Evolutionary conservation across 2,797 vertebrate species (phyloP).

Genomic region (Sebastes ruberrimus): DNA sequence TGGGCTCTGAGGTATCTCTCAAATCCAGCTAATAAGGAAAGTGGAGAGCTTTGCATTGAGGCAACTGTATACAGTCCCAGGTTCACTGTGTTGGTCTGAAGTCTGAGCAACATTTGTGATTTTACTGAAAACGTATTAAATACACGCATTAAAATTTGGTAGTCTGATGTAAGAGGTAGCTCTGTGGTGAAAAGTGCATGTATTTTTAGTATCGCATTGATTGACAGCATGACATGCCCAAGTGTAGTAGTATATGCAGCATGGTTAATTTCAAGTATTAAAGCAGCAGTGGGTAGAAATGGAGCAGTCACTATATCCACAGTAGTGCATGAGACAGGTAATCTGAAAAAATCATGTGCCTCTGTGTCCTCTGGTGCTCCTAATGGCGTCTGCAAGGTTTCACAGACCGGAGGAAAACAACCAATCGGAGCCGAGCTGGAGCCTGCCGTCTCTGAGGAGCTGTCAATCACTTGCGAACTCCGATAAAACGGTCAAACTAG

Average conservation of each 20-base stretch:
- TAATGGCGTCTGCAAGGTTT: too few relatives aligned
- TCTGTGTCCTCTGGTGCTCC: too few relatives aligned
- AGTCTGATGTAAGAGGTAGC: background rate
- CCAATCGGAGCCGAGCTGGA: too few relatives aligned
- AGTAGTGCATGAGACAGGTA: too few relatives aligned
- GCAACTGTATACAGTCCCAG: background rate
- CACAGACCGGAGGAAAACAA: too few relatives aligned
- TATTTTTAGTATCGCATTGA: conserved; percentile 36
- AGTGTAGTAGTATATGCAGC: background rate
- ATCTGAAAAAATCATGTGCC: too few relatives aligned
- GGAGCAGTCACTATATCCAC: too few relatives aligned
- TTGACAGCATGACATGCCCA: conserved; percentile 13
- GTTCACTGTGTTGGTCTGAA: background rate
- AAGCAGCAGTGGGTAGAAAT: too few relatives aligned
- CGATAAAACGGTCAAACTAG: too few relatives aligned
- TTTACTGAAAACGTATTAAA: background rate
- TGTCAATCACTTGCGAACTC: too few relatives aligned
- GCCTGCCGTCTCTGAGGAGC: too few relatives aligned
- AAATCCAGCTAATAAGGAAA: conserved; percentile 50
- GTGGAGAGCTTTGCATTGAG: conserved; percentile 30
- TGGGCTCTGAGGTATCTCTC: conserved; percentile 75
- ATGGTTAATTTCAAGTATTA: background rate
- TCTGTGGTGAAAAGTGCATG: background rate
- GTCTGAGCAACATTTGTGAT: background rate
- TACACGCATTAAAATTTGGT: background rate